These are phyloP conservation scores for Xenus cinereus DNA, from an alignment of 2,113 vertebrate genomes.

Conservation along the genomic window DNA sequence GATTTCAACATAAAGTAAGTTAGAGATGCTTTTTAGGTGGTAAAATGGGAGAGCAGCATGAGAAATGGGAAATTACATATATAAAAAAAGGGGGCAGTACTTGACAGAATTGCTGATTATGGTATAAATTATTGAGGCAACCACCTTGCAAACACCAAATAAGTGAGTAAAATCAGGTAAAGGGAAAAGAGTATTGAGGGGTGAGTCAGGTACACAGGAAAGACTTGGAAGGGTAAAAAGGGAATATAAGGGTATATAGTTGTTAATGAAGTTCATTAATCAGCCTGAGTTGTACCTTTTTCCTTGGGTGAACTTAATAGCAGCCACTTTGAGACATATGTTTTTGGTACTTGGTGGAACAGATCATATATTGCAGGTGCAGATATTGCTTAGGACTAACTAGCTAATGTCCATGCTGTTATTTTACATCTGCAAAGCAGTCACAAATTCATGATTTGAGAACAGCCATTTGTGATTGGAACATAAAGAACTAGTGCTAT, in stretches of 20 bases:
- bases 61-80: not conserved
- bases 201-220: not conserved
- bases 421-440: not conserved
- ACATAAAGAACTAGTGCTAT: not conserved
- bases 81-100: not conserved
- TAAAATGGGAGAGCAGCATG: not conserved
- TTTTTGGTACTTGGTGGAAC: not conserved
- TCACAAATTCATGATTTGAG: not conserved
- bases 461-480: not conserved
- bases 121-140: not conserved
- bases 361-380: not conserved
- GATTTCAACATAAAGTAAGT: not conserved
- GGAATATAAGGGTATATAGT: not conserved
- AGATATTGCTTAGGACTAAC: not conserved
- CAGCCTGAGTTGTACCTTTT: not conserved
- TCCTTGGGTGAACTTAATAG: not conserved
- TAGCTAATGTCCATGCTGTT: not conserved
- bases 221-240: not conserved
- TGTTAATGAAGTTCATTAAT: not conserved
- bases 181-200: not conserved
- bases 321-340: not conserved
- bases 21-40: not conserved
- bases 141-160: not conserved
- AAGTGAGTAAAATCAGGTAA: not conserved
- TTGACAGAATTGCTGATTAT: not conserved